Evolutionary conservation across 2,797 vertebrate species (phyloP), one percentile per base, ranked within the genome.

Genomic region (Pseudomugil tenellus): DNA sequence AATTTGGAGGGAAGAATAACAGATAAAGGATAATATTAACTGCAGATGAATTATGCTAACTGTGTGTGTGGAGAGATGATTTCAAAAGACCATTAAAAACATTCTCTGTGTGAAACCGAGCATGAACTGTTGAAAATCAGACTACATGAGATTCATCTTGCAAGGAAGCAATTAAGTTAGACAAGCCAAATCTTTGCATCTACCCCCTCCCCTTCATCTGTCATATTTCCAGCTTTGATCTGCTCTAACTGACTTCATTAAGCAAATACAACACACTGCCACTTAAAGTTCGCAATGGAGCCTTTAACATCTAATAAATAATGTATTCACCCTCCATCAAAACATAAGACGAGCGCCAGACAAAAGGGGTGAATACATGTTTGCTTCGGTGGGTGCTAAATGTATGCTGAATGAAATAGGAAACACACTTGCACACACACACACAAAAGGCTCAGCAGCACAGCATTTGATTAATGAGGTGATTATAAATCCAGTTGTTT

Each of bases 151-250:
- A 76, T 74, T 81, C 81, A 68, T 68, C 66, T 77, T 62, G 63
- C 62, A 62, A 79, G 64, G 76, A 84, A 77, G 86, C 88, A 91
- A 92, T 91, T 92, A 91, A 86, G 70, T 80, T 72, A 85, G 85
- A 90, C 89, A 89, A 88, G 84, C 56, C 63, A 77, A 91, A 89
- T 75, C 61, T 89, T 84, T 74, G 65, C 48, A 4, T 83, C 82
- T 67, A 59, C 78, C 70, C 68, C 79, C 76, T 66, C 78, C 86
- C 82, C 76, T 76, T 59, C 86, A 73, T 86, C 77, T 80, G 82
- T 89, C 91, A 91, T 87, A 87, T 84, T 85, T 87, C 61, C 68
- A 52, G 73, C 91, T 92, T 92, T 92, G 89, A 92, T 92, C 91
- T 89, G 74, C 60, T 37, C 76, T 81, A 88, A 87, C 82, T 63